Evolutionary conservation across 2,888 invertebrate species (phyloP), one percentile per base, ranked within the genome.

Genomic region (Dyspetes luteomarginatus): DNA sequence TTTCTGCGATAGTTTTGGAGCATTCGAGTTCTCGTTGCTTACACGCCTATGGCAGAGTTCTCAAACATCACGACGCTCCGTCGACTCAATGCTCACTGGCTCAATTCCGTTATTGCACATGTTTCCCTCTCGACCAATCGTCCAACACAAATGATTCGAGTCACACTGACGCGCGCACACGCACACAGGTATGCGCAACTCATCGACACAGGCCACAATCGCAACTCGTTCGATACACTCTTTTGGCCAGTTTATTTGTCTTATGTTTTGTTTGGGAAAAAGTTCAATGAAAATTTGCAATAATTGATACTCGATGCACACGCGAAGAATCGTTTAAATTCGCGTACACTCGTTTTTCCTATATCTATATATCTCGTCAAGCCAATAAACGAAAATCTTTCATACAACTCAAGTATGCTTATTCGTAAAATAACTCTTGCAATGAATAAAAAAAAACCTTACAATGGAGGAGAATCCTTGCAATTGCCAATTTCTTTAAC

Each of bases 191-290:
- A 41, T 22, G 30, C 19, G 17, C n/a, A 3, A 62, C 12, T 15
- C 48, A 36, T 36, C 36, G 36, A 36, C 12, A 36, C 12, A 36
- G 12, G n/a, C n/a, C 36, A 12, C 19, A 22, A 7, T 22, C 24
- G 52, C 12, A n/a, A 22, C 9, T 52, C 12, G 17, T 4, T 3
- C 52, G 62, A 69, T 77, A 65, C 76, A 55, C 85, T 85, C 81
- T 86, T 84, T 84, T 81, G 68, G 81, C 65, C 74, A 82, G 75
- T 82, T 84, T 82, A 83, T 85, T 82, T 82, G 56, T 52, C 74
- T 76, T 28, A 60, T 73, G 79, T 56, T 86, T 84, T 86, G 87
- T 85, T 87, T 85, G 87, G n/a, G n/a, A n/a, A n/a, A n/a, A n/a
- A n/a, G n/a, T n/a, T n/a, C n/a, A n/a, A n/a, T n/a, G n/a, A n/a